A percentile compares a stretch with the other conserved stretches of the same genome.
phyloP scores from a whole-genome alignment of 2,797 vertebrate genomes.

The Eulemur coronatus region DNA sequence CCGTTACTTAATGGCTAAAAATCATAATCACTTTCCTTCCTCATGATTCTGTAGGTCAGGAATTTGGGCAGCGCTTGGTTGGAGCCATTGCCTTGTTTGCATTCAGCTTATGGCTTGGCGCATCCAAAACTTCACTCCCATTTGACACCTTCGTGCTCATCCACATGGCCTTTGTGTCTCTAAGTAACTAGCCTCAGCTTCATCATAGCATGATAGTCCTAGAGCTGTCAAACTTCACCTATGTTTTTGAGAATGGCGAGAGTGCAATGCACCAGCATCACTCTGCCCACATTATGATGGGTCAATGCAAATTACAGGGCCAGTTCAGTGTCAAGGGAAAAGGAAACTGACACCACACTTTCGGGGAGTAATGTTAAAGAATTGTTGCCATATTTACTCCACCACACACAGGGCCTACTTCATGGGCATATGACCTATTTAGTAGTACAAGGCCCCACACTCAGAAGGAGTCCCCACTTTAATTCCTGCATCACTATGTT shows the following conservation, averaged over 20 bases:
- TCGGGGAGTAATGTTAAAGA: not conserved
- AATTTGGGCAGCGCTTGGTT: not conserved
- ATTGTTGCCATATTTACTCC: not conserved
- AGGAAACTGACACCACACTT: not conserved
- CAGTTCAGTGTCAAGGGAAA: not conserved
- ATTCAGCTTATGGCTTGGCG: too few relatives aligned
- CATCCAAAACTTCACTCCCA: not conserved
- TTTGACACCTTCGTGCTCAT: not conserved
- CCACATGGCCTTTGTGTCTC: not conserved
- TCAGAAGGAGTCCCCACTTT: not conserved
- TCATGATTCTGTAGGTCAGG: not conserved
- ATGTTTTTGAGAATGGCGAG: not conserved
- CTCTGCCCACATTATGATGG: not conserved
- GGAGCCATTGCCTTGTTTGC: not conserved
- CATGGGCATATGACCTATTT: not conserved
- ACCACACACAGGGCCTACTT: not conserved
- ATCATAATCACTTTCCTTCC: not conserved
- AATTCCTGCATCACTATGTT: not conserved
- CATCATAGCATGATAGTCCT: too few relatives aligned
- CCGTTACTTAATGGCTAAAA: not conserved
- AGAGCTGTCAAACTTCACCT: not conserved
- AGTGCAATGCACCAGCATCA: not conserved
- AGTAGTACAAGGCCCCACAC: too few relatives aligned
- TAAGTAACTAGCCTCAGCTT: not conserved
- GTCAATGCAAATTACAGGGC: not conserved